Base-by-base conservation (phyloP, 2,888 invertebrate species). In the Quadroppia sp. region DNA sequence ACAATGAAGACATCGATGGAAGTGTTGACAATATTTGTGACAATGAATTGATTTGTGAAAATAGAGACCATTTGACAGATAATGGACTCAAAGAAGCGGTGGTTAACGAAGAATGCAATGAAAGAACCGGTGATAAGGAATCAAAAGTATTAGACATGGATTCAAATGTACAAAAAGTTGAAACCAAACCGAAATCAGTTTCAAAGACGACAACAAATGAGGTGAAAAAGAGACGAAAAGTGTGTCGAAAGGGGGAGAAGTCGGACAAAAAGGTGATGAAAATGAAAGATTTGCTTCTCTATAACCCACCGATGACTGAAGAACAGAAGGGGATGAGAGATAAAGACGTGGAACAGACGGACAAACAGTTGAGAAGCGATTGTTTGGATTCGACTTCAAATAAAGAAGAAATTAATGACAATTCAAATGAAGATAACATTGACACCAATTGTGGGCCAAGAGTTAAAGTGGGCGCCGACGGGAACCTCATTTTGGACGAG, bases 241-340 rank as follows among this genome's bases (percentile, higher is more conserved):
- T 32, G 11, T 25, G 32, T 32, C 30, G 59, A 32, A 61, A 61
- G 1, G 17, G 9, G 6, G 2, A 61, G 3, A 69, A 53, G 11
- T 42, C 28, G 42, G 71, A 74, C 56, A 71, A 74, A 71, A 69
- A 40, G 45, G 82, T 82, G 73, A 86, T 95, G 78, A 94, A 90
- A 64, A 94, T 96, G 93, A 89, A 90, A 78, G 94, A 95, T 83
- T 87, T 94, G 72, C 92, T 95, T 80, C 92, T 90, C 83, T 94
- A 92, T 83, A 95, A 95, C 84, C 94, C 94, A 4, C 72, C 74
- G 69, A 17, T 73, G 61, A 76, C 74, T 71, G 30, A 75, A 53
- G 73, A 74, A 67, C 77, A 76, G 28, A 71, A 72, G 25, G 72
- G 70, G 20, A 59, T 59, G 25, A 45, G 73, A 20, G 50, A 42